Percentiles rank a stretch among this genome's conserved stretches.
phyloP scores from a whole-genome alignment of 1,140 invertebrate genomes.

The Protaetia brevitarsis region DNA sequence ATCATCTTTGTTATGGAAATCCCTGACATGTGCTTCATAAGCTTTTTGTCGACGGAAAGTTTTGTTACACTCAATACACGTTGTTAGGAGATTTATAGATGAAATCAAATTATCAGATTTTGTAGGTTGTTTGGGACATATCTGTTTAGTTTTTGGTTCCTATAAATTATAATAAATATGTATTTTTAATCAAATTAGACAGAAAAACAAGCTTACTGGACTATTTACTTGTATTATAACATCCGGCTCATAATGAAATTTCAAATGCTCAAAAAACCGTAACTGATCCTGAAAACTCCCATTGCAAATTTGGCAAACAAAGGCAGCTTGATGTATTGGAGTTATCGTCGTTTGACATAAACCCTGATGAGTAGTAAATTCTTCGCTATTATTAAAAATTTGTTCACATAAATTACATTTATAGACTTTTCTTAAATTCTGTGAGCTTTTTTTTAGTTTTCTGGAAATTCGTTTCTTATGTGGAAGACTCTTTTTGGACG shows the following conservation, averaged over 20 bases:
- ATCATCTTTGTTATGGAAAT: conserved; percentile 53
- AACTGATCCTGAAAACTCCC: conserved; percentile 61
- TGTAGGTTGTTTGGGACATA: background rate
- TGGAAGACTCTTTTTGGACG: conserved; percentile 59
- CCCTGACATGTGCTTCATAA: conserved; percentile 61
- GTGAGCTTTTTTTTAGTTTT: conserved; percentile 53
- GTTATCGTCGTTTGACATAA: conserved; percentile 42
- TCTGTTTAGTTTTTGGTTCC: conserved; percentile 12
- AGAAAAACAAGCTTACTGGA: background rate
- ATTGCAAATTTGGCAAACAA: conserved; percentile 67
- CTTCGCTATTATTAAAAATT: conserved; percentile 38
- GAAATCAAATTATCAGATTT: conserved; percentile 37
- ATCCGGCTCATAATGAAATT: conserved; percentile 72
- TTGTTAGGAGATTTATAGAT: conserved; percentile 38
- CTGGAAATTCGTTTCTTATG: conserved; percentile 66
- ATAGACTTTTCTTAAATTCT: conserved; percentile 30
- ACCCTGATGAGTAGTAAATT: conserved; percentile 42
- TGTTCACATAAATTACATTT: conserved; percentile 43
- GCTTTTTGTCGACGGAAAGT: conserved; percentile 63
- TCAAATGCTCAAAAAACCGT: conserved; percentile 76
- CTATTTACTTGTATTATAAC: conserved; percentile 35
- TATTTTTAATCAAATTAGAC: background rate
- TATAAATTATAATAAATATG: background rate
- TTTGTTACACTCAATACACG: conserved; percentile 62
- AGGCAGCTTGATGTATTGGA: conserved; percentile 43